phyloP scores from a whole-genome alignment of 2,797 vertebrate species.

The Mus caroli region DNA sequence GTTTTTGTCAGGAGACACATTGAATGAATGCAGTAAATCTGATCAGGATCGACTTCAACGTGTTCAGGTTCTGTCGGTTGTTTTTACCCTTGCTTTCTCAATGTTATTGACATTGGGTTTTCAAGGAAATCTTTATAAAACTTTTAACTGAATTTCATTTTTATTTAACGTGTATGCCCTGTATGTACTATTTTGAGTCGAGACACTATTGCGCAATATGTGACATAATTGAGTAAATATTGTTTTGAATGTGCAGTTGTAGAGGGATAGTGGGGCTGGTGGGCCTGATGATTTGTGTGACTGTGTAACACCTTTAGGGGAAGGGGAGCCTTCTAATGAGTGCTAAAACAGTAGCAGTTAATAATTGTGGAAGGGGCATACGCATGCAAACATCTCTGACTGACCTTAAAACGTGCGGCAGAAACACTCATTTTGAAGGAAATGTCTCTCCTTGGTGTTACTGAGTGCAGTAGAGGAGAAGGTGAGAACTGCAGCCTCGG shows the following conservation, averaged over 20 bases:
- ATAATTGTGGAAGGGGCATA: background rate
- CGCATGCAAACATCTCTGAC: background rate
- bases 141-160: slow-evolving; percentile 45
- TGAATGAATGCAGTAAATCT: background rate
- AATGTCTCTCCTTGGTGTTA: background rate
- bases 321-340: background rate
- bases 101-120: background rate
- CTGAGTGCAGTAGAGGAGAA: background rate
- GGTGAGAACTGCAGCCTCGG: background rate
- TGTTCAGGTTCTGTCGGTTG: background rate
- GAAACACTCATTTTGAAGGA: slow-evolving; percentile 35
- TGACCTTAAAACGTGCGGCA: slow-evolving; percentile 36
- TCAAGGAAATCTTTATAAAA: slow-evolving; percentile 10
- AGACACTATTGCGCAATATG: background rate
- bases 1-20: slow-evolving; percentile 29
- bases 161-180: slow-evolving; percentile 43
- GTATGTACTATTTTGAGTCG: slow-evolving; percentile 1
- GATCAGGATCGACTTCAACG: background rate
- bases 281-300: background rate
- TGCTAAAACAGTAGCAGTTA: background rate
- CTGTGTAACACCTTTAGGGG: background rate
- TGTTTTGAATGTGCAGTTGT: background rate
- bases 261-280: background rate
- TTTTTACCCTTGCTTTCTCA: slow-evolving; percentile 23
- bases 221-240: slow-evolving; percentile 19